Percentiles rank a stretch among this genome's conserved stretches.
Evolutionary conservation across 1,140 invertebrate genomes (phyloP).

Genomic region (Heterodera schachtii): DNA sequence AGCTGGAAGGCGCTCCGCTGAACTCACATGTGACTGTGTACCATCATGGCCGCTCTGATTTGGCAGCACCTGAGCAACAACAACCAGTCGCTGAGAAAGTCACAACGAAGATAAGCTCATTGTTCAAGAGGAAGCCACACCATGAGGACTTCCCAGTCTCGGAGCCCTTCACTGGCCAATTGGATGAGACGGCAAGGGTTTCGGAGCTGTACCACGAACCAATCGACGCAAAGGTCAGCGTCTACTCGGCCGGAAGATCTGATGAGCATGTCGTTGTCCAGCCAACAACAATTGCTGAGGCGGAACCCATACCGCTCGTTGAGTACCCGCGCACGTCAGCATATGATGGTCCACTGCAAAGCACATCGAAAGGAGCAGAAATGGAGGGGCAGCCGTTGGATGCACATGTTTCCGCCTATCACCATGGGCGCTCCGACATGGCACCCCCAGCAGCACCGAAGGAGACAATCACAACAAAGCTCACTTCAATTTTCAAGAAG

Average conservation of each 20-base stretch:
- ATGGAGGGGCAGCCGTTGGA: conserved; percentile 23
- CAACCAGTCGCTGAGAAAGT: not conserved
- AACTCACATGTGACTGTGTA: not conserved
- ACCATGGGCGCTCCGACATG: conserved; percentile 25
- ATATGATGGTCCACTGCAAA: not conserved
- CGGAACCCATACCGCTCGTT: not conserved
- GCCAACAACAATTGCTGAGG: not conserved
- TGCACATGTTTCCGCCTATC: conserved; percentile 31
- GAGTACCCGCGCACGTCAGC: not conserved
- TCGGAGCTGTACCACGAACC: conserved; percentile 22
- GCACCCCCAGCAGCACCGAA: not conserved
- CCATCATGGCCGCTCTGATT: conserved; percentile 19
- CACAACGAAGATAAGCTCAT: conserved; percentile 12
- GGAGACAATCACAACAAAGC: not conserved
- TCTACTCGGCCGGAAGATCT: conserved; percentile 38
- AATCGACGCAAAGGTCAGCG: conserved; percentile 21
- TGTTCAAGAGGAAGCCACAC: conserved; percentile 21
- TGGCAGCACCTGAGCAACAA: not conserved
- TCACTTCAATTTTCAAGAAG: conserved; percentile 24
- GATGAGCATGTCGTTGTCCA: conserved; percentile 20
- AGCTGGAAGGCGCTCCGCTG: not conserved
- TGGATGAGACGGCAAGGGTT: conserved; percentile 12
- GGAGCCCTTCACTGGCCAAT: conserved; percentile 7
- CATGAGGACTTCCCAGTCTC: conserved; percentile 35
- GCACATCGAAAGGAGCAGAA: not conserved